Evolutionary conservation across 2,113 vertebrate species (phyloP), one percentile per base, ranked within the genome.

Genomic region (Bubo blakistoni): DNA sequence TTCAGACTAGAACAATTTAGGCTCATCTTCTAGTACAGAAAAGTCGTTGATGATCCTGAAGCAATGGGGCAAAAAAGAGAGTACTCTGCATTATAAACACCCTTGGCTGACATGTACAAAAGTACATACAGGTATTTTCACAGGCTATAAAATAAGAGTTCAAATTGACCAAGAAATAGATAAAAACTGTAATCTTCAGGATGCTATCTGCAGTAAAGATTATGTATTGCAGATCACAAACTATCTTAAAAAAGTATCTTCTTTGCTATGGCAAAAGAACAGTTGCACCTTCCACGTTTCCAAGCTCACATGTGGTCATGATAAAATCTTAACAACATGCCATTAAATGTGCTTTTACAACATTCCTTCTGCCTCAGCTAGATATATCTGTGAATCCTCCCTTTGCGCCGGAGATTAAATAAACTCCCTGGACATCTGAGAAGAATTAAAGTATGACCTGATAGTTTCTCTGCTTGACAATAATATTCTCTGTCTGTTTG

Each of bases 251-350:
- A 42, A 80, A 52, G 3, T 11, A 27, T 72, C 44, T 73, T 81
- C 47, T 77, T 89, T 72, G 27, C 73, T 76, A 6, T 63, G 63
- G 74, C 78, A 82, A 63, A 90, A 82, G 81, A 96, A 77, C 6
- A 2, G 78, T 34, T 87, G 83, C 55, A 89, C 70, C 30, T 95
- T 95, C 70, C 62, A 59, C 55, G 17, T 87, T 70, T 92, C 74
- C 58, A 82, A 54, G 57, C 72, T 70, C 46, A 18, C 52, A 78
- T 17, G 84, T 38, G 51, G 27, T 58, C 62, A 71, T 29, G 95
- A 97, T 94, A 96, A 96, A 96, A 97, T 96, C 84, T 95, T 90
- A 95, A 94, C 94, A 94, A 92, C 59, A 63, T 71, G 73, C 66
- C 83, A 83, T 94, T 97, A 96, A 97, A 96, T 85, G 87, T 44